Conservation (phyloP, 2,888 invertebrate genomes). For the Ferdinandea cuprea region DNA sequence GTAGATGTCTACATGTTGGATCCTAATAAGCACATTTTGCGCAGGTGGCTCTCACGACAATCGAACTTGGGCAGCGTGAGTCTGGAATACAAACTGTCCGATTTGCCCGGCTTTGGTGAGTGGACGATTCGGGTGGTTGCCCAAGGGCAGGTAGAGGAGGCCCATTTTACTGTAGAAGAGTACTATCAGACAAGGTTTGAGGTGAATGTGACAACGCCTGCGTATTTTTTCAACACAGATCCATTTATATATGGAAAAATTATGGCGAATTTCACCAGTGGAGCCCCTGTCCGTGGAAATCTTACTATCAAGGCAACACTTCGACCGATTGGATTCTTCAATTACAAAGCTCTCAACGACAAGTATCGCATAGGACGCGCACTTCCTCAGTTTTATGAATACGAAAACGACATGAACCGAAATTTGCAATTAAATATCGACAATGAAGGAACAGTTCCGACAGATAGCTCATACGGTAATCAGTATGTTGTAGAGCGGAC, state of each 20-base stretch:
- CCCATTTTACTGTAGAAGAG: conserved; percentile 94
- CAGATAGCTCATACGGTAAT: conserved; percentile 83
- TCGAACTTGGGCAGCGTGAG: conserved; percentile 97
- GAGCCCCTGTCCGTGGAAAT: conserved; percentile 94
- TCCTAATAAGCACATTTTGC: conserved; percentile 93
- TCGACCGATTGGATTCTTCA: conserved; percentile 87
- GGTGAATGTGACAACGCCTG: conserved; percentile 97
- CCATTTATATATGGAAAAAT: conserved; percentile 92
- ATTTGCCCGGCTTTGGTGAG: conserved; percentile 95
- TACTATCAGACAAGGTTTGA: conserved; percentile 97
- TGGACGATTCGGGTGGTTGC: conserved; percentile 96
- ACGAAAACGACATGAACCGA: conserved; percentile 71
- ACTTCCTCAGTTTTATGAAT: conserved; percentile 77
- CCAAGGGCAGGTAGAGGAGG: conserved; percentile 93
- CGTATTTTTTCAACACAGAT: conserved; percentile 95
- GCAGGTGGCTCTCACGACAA: conserved; percentile 96
- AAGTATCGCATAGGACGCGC: conserved; percentile 83
- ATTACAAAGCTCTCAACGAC: conserved; percentile 85
- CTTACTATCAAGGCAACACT: conserved; percentile 92
- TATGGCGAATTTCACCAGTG: conserved; percentile 97
- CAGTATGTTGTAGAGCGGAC: conserved; percentile 87
- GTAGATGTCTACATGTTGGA: conserved; percentile 96
- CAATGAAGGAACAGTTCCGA: conserved; percentile 6
- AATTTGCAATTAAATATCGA: conserved; percentile 69
- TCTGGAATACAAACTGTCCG: conserved; percentile 93